phyloP scores from a whole-genome alignment of 2,113 vertebrate species.

The Otolemur garnettii region DNA sequence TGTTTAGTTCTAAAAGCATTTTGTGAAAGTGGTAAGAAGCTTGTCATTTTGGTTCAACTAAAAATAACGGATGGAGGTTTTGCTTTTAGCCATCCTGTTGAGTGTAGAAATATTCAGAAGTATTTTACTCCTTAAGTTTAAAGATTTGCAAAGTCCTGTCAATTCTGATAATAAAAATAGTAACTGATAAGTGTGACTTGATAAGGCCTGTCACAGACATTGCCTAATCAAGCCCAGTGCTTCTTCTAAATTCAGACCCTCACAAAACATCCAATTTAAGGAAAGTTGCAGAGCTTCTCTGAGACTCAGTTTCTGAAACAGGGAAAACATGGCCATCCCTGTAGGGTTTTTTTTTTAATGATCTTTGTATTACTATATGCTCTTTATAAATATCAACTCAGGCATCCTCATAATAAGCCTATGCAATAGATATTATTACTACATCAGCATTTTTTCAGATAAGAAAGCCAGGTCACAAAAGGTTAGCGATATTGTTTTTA shows the following conservation, averaged over 20 bases:
- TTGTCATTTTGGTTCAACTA: neutral
- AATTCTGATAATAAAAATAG: neutral
- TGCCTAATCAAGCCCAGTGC: neutral
- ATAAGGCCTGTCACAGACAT: neutral
- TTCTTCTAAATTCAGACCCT: neutral
- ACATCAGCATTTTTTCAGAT: neutral
- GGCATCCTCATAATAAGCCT: neutral
- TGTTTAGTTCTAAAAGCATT: neutral
- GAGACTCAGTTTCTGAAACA: neutral
- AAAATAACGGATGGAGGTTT: constrained; percentile 32
- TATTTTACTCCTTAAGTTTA: neutral
- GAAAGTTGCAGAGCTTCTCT: neutral
- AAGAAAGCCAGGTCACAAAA: neutral
- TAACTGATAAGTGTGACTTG: neutral
- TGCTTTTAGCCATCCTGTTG: neutral
- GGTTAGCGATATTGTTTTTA: neutral
- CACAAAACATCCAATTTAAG: neutral
- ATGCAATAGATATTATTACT: neutral
- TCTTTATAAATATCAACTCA: neutral
- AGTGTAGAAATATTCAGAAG: neutral
- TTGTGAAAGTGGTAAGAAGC: neutral
- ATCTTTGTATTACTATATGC: neutral
- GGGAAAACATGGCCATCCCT: neutral
- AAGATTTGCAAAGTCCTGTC: neutral
- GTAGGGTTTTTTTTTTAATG: neutral